Percentiles rank a stretch among this genome's conserved stretches.
phyloP scores from a whole-genome alignment of 2,113 vertebrate species.

The Corvus cornix region DNA sequence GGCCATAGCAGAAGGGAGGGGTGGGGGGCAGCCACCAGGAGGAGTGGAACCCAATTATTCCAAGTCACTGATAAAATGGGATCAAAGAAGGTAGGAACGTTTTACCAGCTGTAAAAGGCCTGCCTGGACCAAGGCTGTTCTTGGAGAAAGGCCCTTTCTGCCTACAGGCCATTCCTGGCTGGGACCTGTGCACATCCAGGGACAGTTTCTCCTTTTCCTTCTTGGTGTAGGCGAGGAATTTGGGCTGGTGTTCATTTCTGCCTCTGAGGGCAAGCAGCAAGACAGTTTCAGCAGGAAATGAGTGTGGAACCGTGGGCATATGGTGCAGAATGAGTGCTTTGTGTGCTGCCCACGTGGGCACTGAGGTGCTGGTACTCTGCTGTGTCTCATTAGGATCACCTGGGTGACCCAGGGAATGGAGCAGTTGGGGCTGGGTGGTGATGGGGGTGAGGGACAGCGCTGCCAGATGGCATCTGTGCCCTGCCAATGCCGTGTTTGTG shows the following conservation, averaged over 20 bases:
- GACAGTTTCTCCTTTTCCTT: background rate
- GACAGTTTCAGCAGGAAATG: background rate
- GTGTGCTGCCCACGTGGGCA: rapidly evolving
- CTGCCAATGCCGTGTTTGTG: rapidly evolving
- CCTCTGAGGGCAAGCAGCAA: background rate
- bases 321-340: background rate
- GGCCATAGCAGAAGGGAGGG: background rate
- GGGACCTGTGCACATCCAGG: background rate
- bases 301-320: rapidly evolving
- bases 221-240: background rate
- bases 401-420: background rate
- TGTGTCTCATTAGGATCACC: background rate
- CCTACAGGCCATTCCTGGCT: background rate
- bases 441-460: rapidly evolving
- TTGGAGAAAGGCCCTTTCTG: background rate
- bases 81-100: background rate
- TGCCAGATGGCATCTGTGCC: background rate
- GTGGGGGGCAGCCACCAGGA: background rate
- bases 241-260: background rate
- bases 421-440: background rate
- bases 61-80: background rate
- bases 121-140: background rate
- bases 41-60: slow-evolving; percentile 24
- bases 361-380: background rate
- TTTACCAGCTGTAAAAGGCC: background rate